Percentiles rank a stretch among this genome's conserved stretches.
Evolutionary conservation across 2,888 invertebrate genomes (phyloP).

Genomic region (Ptychoptera contaminata): DNA sequence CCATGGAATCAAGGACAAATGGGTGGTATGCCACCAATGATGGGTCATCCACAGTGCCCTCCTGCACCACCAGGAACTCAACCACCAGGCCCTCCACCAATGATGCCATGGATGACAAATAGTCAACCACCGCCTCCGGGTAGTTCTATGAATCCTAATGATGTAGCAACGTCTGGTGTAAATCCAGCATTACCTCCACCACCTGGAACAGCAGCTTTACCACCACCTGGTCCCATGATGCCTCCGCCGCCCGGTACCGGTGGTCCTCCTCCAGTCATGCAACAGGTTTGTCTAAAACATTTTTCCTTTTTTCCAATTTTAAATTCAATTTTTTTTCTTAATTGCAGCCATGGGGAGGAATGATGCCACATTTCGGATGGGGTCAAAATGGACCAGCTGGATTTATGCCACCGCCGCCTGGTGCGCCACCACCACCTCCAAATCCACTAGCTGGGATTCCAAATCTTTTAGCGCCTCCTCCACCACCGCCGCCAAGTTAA

Average conservation of each 20-base stretch:
- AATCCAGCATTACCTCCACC: conserved; percentile 24
- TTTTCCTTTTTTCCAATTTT: background rate
- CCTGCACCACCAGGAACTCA: conserved; percentile 33
- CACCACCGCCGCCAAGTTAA: conserved; percentile 44
- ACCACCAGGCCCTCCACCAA: conserved; percentile 34
- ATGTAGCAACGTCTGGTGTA: background rate
- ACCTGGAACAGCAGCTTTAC: conserved; percentile 33
- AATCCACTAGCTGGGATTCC: conserved; percentile 35
- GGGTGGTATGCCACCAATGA: conserved; percentile 31
- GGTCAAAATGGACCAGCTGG: conserved; percentile 14
- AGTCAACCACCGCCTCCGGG: conserved; percentile 36
- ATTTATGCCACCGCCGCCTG: conserved; percentile 22
- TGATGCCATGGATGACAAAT: conserved; percentile 41
- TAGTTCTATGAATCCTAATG: conserved; percentile 1
- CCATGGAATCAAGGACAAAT: conserved; percentile 13
- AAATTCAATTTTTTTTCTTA: background rate
- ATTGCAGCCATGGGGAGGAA: conserved; percentile 6
- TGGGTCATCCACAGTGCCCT: conserved; percentile 16
- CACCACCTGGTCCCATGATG: conserved; percentile 32
- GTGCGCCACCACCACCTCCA: conserved; percentile 37
- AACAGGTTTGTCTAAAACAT: background rate
- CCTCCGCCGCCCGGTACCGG: conserved; percentile 32
- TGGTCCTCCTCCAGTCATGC: conserved; percentile 26
- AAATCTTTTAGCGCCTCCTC: conserved; percentile 45
- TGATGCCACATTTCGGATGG: conserved; percentile 20